Evolutionary conservation across 2,797 vertebrate genomes (phyloP).

Genomic region (Lacerta bilineata): DNA sequence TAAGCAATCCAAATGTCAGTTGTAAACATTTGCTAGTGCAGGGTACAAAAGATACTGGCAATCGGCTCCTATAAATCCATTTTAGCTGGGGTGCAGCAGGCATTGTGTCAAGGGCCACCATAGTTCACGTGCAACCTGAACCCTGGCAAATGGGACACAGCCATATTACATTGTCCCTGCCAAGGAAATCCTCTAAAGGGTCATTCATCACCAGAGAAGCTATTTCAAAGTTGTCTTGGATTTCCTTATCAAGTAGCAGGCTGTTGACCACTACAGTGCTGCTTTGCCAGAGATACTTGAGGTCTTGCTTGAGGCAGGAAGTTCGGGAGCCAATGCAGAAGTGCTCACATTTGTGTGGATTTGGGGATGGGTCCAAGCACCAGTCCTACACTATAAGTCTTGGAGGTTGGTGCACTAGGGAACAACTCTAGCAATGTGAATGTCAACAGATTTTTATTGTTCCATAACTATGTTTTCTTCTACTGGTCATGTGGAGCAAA

Average conservation of each 20-base stretch:
- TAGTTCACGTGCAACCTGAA: neutral
- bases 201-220: neutral
- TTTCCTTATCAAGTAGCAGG: neutral
- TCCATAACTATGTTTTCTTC: neutral
- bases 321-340: neutral
- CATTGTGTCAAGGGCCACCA: too few relatives aligned
- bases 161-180: neutral
- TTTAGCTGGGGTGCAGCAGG: neutral
- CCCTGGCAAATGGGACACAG: neutral
- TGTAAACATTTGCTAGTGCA: slow-evolving; percentile 37
- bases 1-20: slow-evolving; percentile 36
- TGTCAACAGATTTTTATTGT: neutral
- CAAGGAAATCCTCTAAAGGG: neutral
- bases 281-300: neutral
- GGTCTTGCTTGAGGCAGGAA: neutral
- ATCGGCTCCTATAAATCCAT: neutral
- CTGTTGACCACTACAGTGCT: neutral
- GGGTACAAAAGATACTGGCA: slow-evolving; percentile 6
- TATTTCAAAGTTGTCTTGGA: neutral
- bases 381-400: too few relatives aligned
- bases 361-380: neutral
- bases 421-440: too few relatives aligned
- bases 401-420: neutral
- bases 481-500: neutral
- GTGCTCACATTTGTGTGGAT: neutral